Evolutionary conservation across 2,113 vertebrate genomes (phyloP), one percentile per base, ranked within the genome.

Genomic region (Micromys minutus): DNA sequence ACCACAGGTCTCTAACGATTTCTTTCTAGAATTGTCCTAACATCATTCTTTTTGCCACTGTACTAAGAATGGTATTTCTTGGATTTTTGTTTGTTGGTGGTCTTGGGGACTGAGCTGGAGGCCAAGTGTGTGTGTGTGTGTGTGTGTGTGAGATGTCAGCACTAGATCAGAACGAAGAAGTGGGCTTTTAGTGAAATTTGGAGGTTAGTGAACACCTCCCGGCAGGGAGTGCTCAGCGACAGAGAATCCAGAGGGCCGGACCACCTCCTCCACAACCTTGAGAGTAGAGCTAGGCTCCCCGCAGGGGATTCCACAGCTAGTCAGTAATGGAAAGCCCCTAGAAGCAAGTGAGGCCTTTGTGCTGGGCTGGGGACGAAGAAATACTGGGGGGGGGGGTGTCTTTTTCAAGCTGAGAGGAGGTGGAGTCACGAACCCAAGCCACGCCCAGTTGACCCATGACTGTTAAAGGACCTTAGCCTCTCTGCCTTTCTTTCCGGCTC

Each of bases 231-330:
- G 59, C 59, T 86, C 24, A 6, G 39, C 59, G 31, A 57, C 1
- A 6, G 75, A 0, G 19, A 12, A 3, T 12, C n/a, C 29, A 77
- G 39, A 15, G 42, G 45, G 36, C 34, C 17, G 4, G 7, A 13
- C 4, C 17, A 52, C 42, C 17, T 29, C 12, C 2, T 61, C 34
- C 15, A 36, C 11, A 26, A 10, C 31, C 75, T 42, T 22, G 19
- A 8, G 0, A 3, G 13, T 4, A 36, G 63, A 15, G 24, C 22
- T 24, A 47, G 47, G 76, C 5, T 0, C 0, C 21, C 45, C 0
- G 55, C 39, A 7, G 16, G 11, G 0, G 69, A 31, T 8, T 69
- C 52, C 22, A 39, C 5, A 19, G 47, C 39, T 47, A 24, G 59
- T 22, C 0, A 76, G 72, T 36, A 21, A n/a, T 4, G 0, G 6